A percentile compares a stretch with the other conserved stretches of the same genome.
phyloP scores from a whole-genome alignment of 2,888 invertebrate genomes.

The Drosophila mimetica region DNA sequence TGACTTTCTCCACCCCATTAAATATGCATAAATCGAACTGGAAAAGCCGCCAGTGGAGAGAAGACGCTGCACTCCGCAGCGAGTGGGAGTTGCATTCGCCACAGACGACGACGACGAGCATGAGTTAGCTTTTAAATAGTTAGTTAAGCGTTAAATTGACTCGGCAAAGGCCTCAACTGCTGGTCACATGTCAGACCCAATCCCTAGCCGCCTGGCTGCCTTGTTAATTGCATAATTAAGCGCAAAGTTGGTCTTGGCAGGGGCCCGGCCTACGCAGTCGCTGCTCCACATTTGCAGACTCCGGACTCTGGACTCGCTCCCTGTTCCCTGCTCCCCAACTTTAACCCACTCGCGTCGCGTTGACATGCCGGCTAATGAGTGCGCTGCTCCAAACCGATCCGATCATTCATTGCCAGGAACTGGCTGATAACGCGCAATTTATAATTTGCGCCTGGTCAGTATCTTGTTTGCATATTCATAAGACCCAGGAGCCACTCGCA shows the following conservation, averaged over 20 bases:
- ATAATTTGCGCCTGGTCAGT: constrained; percentile 55
- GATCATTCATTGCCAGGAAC: constrained; percentile 17
- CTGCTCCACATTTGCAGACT: constrained; percentile 50
- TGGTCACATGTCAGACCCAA: constrained; percentile 41
- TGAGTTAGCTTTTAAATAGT: constrained; percentile 63
- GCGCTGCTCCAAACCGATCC: constrained; percentile 11
- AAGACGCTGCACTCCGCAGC: constrained; percentile 25
- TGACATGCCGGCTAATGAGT: constrained; percentile 68
- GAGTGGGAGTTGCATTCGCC: constrained; percentile 17
- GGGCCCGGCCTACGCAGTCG: constrained; percentile 58
- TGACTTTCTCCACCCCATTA: constrained; percentile 43
- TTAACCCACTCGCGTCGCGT: constrained; percentile 47
- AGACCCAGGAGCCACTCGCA: constrained; percentile 30
- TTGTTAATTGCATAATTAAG: constrained; percentile 74
- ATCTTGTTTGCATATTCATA: constrained; percentile 70
- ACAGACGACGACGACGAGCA: constrained; percentile 46
- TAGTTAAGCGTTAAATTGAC: constrained; percentile 76
- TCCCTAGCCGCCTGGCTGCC: constrained; percentile 55
- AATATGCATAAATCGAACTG: constrained; percentile 54
- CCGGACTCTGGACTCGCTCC: constrained; percentile 21
- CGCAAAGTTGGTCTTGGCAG: constrained; percentile 43
- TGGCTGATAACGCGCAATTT: constrained; percentile 59
- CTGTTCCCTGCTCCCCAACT: constrained; percentile 17
- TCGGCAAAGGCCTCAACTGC: constrained; percentile 57
- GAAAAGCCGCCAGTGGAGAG: constrained; percentile 26